These are phyloP conservation scores for Hypocryptadius cinnamomeus DNA, from an alignment of 2,113 vertebrate species.

Conservation along the genomic window DNA sequence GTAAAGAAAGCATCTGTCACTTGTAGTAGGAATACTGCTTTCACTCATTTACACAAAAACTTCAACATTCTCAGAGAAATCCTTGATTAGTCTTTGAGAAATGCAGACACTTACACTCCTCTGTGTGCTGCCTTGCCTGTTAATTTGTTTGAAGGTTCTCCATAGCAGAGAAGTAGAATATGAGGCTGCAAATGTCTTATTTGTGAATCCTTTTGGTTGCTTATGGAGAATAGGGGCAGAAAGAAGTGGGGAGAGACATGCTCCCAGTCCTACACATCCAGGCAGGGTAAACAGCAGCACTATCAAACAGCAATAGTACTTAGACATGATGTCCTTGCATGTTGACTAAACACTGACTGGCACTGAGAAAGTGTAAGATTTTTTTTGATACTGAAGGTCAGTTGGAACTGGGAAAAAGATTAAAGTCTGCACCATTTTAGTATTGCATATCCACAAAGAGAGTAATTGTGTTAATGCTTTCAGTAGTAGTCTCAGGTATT, in stretches of 20 bases:
- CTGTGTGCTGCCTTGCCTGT: background rate
- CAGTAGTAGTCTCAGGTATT: background rate
- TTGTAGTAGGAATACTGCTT: background rate
- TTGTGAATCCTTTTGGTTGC: background rate
- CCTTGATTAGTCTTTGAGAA: background rate
- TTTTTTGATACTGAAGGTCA: background rate
- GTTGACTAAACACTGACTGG: background rate
- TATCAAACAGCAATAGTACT: background rate
- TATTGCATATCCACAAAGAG: background rate
- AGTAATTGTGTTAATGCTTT: background rate
- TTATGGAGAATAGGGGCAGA: background rate
- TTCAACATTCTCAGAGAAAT: background rate
- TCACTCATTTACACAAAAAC: background rate
- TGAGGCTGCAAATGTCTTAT: background rate
- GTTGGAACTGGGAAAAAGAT: background rate
- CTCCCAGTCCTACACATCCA: background rate
- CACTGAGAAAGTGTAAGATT: background rate
- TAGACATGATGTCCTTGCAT: background rate
- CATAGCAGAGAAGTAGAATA: background rate
- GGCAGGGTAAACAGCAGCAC: background rate
- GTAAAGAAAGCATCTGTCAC: background rate
- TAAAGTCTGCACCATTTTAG: background rate
- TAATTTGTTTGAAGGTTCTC: background rate
- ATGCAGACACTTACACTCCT: rapidly evolving
- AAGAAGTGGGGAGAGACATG: background rate